Percentiles rank a stretch among this genome's conserved stretches.
Evolutionary conservation across 1,140 invertebrate species (phyloP).

Genomic region (Dryas iulia): DNA sequence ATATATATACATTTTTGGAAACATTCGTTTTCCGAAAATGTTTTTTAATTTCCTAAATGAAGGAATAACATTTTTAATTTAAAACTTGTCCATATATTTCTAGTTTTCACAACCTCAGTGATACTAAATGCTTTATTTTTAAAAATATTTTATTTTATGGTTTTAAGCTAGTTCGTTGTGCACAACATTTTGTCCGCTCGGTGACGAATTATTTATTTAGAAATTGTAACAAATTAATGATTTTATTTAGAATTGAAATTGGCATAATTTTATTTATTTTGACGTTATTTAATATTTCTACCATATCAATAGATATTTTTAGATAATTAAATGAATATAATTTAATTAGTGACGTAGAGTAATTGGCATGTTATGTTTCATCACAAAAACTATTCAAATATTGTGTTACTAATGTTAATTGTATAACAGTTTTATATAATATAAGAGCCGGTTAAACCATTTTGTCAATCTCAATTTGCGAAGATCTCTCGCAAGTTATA

Average conservation of each 20-base stretch:
- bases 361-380: conserved; percentile 35
- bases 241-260: conserved; percentile 32
- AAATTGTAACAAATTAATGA: conserved; percentile 34
- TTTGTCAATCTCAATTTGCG: no score
- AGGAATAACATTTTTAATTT: no score
- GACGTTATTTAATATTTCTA: conserved; percentile 16
- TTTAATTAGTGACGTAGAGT: conserved; percentile 23
- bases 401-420: conserved; percentile 6
- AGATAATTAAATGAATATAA: conserved; percentile 26
- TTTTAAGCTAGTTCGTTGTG: no score
- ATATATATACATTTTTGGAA: no score
- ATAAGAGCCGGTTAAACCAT: not conserved
- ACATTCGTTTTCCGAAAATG: no score
- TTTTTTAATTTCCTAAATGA: no score
- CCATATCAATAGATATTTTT: conserved; percentile 35
- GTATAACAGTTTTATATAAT: not conserved
- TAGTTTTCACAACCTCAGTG: conserved; percentile 21
- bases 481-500: conserved; percentile 3
- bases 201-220: conserved; percentile 59
- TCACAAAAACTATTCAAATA: conserved; percentile 27
- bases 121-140: conserved; percentile 19
- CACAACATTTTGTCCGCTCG: conserved; percentile 28
- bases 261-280: conserved; percentile 35
- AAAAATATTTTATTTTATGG: conserved; percentile 11
- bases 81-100: no score